Base-by-base conservation (phyloP, 2,113 vertebrate species). In the Melanocharis versteri region DNA sequence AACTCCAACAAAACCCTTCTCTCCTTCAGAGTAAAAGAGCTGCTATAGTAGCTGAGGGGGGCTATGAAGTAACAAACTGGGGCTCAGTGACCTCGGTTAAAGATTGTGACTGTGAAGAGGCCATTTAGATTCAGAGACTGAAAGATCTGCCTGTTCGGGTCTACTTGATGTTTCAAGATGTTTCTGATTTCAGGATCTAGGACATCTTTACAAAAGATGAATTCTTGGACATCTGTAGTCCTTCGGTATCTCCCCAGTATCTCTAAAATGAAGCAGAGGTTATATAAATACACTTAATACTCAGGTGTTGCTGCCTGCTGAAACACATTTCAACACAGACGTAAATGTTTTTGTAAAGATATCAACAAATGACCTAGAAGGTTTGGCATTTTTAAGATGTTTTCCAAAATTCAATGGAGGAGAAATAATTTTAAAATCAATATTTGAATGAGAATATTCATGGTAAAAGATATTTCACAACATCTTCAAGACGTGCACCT, bases 41-140 rank as follows among this genome's bases (percentile, higher is more conserved):
- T 50, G 33, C 5, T 35, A 8, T 19, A 57, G 5, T 21, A 57
- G 1, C 12, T 60, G 4, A 6, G 3, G 3, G 3, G 10, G 11
- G 11, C 9, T 64, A 4, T 15, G 11, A 84, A 72, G 30, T 17
- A 35, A 47, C 11, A 73, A 83, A 82, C 21, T 1, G 28, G 72
- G 15, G 13, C 13, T 82, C 26, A 42, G 9, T 26, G 16, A 53
- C 42, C 8, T 66, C 7, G 42, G 13, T 31, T 58, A 79, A 22
- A 39, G 33, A 35, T 54, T 54, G 6, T 66, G 42, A 54, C 23
- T 6, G 7, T 10, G 11, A 70, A 1, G 33, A 89, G 50, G 8
- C 3, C 1, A 23, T n/a, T 80, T 44, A 53, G 39, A 39, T 35
- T 62, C 35, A 90, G 37, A 79, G 20, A 54, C 68, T 39, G 76